Base-by-base conservation (phyloP, 1,140 invertebrate genomes). In the Planococcus citri region DNA sequence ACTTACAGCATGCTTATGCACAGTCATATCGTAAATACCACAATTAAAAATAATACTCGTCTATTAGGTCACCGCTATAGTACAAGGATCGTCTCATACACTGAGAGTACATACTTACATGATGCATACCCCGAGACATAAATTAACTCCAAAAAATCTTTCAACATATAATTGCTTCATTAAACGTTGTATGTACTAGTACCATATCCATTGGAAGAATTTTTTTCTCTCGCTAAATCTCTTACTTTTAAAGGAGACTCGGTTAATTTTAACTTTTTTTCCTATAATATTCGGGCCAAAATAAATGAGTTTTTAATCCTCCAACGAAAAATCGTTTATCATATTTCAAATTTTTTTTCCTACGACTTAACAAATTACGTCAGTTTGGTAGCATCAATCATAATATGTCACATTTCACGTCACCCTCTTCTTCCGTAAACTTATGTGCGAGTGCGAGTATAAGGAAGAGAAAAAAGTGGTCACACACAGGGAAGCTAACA, bases 241-340 rank as follows among this genome's bases (percentile, higher is more conserved):
- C 41, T 51, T 51, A 51, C 41, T 51, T 51, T n/a, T n/a, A n/a
- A n/a, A n/a, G n/a, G 17, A 17, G n/a, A 20, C 41, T 4, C 6
- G 4, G 41, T 51, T 51, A 51, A 51, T 51, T 51, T 51, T 51
- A 51, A 51, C 41, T 51, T 51, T 51, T 51, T 51, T 20, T 14
- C 41, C 41, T 14, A 51, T 51, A 17, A 20, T 51, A 51, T 14
- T 51, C 12, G 6, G 17, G 17, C 6, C n/a, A 51, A 51, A 51
- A 51, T 51, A 51, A 51, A 51, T 51, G 41, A 51, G 41, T 51
- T 51, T 51, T 51, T 51, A 51, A 51, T 51, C 41, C 41, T 51
- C n/a, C 41, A 51, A 51, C 41, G 41, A 51, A 51, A 51, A 51
- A 51, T 51, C 41, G 41, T 51, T 51, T 51, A 51, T 51, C 41